Conservation (phyloP, 2,797 vertebrate species). For the Tokudaia muenninki region DNA sequence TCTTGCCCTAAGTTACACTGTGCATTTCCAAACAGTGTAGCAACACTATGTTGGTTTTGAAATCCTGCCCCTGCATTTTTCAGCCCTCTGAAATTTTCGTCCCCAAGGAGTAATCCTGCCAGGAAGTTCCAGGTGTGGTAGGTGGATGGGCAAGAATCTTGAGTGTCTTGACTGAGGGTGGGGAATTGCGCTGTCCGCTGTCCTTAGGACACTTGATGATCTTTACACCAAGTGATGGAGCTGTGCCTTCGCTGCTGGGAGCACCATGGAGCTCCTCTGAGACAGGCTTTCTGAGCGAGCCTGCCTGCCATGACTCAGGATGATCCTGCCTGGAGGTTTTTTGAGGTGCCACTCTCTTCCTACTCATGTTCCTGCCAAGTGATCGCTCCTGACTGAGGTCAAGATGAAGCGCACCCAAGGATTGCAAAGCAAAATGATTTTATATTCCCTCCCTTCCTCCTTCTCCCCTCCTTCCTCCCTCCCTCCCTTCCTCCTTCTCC, state of each 20-base stretch:
- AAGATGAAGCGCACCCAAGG: neutral
- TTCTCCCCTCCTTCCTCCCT: neutral
- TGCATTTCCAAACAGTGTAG: neutral
- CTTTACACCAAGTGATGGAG: slow-evolving; percentile 73
- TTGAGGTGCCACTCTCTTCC: neutral
- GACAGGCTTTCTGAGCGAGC: slow-evolving; percentile 12
- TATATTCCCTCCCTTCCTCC: neutral
- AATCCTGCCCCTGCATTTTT: neutral
- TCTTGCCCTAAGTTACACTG: neutral
- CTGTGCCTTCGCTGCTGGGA: slow-evolving; percentile 52
- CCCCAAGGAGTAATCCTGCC: neutral
- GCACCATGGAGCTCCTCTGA: neutral
- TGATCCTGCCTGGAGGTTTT: neutral
- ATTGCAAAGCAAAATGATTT: slow-evolving; percentile 39
- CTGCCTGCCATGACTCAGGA: neutral
- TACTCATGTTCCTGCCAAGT: neutral
- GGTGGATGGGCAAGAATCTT: neutral
- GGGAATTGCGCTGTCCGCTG: neutral
- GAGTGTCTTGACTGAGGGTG: neutral
- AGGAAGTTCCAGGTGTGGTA: neutral
- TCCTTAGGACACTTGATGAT: neutral
- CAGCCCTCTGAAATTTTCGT: neutral
- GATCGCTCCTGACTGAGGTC: neutral
- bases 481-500: no score
- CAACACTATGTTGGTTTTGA: slow-evolving; percentile 41